A percentile compares a stretch with the other conserved stretches of the same genome.
Conservation (phyloP, 1,140 invertebrate genomes). For the Mizuhopecten yessoensis region DNA sequence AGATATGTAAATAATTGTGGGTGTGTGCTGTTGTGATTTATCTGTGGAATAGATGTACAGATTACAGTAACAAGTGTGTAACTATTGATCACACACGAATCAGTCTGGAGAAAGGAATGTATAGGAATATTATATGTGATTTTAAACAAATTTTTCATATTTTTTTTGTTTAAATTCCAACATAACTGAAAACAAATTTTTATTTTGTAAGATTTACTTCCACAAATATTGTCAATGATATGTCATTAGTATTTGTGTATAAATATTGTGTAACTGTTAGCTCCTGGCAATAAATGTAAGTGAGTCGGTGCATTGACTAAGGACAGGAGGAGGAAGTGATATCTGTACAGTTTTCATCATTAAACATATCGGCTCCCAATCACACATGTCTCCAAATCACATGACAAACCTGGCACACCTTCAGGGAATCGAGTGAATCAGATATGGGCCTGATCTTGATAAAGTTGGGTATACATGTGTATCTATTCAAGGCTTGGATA, state of each 20-base stretch:
- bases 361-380: constrained; percentile 3
- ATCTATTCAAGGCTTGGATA: not conserved
- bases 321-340: not conserved
- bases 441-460: not conserved
- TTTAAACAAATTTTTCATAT: no score
- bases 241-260: no score
- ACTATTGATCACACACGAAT: not conserved
- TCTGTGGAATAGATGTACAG: not conserved
- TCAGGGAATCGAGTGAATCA: not conserved
- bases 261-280: not conserved
- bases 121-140: no score
- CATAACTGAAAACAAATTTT: not conserved
- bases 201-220: no score
- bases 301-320: not conserved
- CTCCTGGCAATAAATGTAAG: not conserved
- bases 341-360: not conserved
- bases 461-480: not conserved
- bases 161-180: not conserved
- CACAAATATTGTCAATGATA: no score
- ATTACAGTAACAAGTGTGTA: not conserved
- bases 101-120: no score
- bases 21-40: not conserved
- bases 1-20: constrained; percentile 8
- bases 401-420: constrained; percentile 30
- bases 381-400: no score